Percentiles rank a stretch among this genome's conserved stretches.
Evolutionary conservation across 1,140 invertebrate genomes (phyloP).

Genomic region (Wiebesia pumilae): DNA sequence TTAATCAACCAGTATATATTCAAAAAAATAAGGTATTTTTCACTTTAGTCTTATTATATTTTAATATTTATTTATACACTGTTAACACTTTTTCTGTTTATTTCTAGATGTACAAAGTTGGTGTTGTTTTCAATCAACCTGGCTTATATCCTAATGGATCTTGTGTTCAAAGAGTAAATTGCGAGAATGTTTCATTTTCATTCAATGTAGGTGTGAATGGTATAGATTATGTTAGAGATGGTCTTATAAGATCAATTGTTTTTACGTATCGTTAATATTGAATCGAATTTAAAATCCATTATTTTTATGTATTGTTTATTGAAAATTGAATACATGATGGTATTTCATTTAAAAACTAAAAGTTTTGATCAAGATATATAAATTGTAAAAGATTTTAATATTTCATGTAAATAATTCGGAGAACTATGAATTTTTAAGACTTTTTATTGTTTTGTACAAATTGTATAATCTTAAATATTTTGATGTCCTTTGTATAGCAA

Average conservation of each 20-base stretch:
- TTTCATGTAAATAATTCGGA: slow-evolving; percentile 43
- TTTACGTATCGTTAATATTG: slow-evolving; percentile 72
- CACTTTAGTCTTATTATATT: background rate
- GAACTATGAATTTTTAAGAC: slow-evolving; percentile 23
- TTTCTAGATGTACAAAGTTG: slow-evolving; percentile 82
- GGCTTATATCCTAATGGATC: slow-evolving; percentile 85
- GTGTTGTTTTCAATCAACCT: slow-evolving; percentile 86
- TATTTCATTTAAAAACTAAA: slow-evolving; percentile 36
- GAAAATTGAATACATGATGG: slow-evolving; percentile 32
- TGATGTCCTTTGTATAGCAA: slow-evolving; percentile 48
- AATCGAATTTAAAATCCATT: background rate
- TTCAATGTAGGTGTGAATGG: slow-evolving; percentile 80
- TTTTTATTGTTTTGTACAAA: slow-evolving; percentile 54
- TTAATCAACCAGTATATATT: slow-evolving; percentile 85
- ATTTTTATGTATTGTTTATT: slow-evolving; percentile 29
- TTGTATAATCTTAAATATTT: slow-evolving; percentile 36
- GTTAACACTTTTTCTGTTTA: slow-evolving; percentile 18
- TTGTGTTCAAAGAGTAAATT: slow-evolving; percentile 78
- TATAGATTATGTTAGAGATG: slow-evolving; percentile 81
- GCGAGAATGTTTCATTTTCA: slow-evolving; percentile 82
- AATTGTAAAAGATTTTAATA: slow-evolving; percentile 50
- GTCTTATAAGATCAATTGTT: slow-evolving; percentile 84
- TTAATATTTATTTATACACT: background rate
- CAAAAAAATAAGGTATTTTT: slow-evolving; percentile 78
- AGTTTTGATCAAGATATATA: slow-evolving; percentile 49